These are phyloP conservation scores for Mugil cephalus DNA, from an alignment of 2,113 vertebrate species.

Conservation along the genomic window DNA sequence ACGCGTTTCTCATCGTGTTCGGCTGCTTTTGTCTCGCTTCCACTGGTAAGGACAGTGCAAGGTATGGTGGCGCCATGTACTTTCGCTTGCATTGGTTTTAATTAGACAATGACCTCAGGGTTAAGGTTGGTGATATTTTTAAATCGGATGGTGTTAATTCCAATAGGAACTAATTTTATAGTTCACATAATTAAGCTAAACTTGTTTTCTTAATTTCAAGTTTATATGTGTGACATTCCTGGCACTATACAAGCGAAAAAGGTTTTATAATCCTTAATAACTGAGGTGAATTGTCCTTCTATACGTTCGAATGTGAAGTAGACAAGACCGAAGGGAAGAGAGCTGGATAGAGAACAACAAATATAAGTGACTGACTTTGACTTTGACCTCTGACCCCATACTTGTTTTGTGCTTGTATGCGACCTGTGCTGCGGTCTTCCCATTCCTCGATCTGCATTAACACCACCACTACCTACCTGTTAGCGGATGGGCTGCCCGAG, in stretches of 20 bases:
- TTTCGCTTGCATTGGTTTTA: no score
- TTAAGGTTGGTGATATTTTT: no score
- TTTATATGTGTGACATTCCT: no score
- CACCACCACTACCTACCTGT: conserved; percentile 2
- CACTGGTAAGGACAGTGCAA: conserved; percentile 70
- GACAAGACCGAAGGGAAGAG: background rate
- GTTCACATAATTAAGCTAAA: no score
- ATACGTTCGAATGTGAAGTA: no score
- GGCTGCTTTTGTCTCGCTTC: conserved; percentile 63
- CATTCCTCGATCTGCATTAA: conserved; percentile 3
- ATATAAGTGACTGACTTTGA: conserved; percentile 5
- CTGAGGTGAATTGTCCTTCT: no score
- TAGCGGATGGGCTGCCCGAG: background rate
- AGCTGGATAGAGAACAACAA: background rate
- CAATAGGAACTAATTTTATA: no score
- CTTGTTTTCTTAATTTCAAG: no score
- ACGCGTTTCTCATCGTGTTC: conserved; percentile 59
- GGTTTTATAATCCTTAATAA: no score
- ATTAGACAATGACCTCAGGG: no score
- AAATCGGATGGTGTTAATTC: no score
- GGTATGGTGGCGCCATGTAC: background rate
- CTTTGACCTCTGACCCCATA: conserved; percentile 42
- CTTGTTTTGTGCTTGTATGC: background rate
- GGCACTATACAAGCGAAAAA: no score
- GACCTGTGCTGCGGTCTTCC: background rate